These are phyloP conservation scores for Sinonovacula constricta DNA, from an alignment of 1,140 invertebrate genomes.

Conservation along the genomic window DNA sequence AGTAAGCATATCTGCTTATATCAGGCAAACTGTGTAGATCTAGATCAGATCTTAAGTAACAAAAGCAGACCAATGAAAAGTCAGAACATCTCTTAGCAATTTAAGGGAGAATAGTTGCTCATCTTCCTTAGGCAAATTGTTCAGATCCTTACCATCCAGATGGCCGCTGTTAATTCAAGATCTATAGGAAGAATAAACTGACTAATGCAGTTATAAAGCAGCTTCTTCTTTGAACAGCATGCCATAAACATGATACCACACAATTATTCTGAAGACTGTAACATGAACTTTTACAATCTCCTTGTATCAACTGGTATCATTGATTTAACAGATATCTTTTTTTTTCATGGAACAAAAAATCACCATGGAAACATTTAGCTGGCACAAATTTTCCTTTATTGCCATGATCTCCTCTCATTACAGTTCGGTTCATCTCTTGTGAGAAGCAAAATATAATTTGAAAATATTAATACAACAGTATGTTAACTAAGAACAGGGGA, in stretches of 20 bases:
- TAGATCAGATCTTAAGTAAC: neutral
- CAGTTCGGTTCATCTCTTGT: slow-evolving; percentile 17
- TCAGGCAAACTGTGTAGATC: neutral
- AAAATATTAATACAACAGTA: no score
- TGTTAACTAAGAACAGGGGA: no score
- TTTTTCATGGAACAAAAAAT: neutral
- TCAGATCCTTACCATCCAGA: no score
- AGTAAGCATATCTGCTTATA: neutral
- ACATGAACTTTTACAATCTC: neutral
- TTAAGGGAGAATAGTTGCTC: neutral
- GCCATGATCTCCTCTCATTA: slow-evolving; percentile 28
- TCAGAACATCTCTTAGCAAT: neutral
- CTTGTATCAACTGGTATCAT: neutral
- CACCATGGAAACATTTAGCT: slow-evolving; percentile 29
- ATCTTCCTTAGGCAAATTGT: neutral
- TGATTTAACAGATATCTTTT: neutral
- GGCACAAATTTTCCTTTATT: slow-evolving; percentile 22
- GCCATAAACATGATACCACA: no score
- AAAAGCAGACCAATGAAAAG: no score
- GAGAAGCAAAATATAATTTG: neutral
- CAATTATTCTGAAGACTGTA: neutral
- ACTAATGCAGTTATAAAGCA: no score
- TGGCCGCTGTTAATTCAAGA: no score
- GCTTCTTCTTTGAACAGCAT: no score
- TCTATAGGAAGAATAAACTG: no score